phyloP scores from a whole-genome alignment of 2,797 vertebrate species.

The Vultur gryphus region DNA sequence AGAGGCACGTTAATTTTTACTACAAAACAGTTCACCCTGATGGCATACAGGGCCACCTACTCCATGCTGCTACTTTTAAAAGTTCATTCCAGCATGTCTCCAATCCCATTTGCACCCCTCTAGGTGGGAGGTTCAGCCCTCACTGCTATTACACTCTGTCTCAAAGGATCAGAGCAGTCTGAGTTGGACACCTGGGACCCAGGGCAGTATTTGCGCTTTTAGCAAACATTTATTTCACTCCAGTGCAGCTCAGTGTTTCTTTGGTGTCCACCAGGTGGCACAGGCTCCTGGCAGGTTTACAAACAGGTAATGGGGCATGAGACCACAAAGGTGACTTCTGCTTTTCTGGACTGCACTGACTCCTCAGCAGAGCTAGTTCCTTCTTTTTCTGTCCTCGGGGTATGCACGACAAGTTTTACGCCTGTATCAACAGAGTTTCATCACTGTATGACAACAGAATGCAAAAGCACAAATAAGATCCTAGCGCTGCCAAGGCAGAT shows the following conservation, averaged over 20 bases:
- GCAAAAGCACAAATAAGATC: neutral
- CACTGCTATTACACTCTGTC: neutral
- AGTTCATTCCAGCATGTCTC: neutral
- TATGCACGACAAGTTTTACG: rapidly evolving
- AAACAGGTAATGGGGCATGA: neutral
- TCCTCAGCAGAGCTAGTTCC: neutral
- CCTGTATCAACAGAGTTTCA: neutral
- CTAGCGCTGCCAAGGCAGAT: neutral
- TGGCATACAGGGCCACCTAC: rapidly evolving
- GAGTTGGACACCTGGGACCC: neutral
- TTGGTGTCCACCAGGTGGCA: neutral
- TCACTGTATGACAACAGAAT: neutral
- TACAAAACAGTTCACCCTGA: neutral
- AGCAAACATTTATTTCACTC: too few relatives aligned
- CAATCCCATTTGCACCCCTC: rapidly evolving
- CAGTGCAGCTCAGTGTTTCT: neutral
- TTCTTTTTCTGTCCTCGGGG: neutral
- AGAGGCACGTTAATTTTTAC: neutral
- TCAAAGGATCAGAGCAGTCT: neutral
- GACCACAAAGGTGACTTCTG: neutral
- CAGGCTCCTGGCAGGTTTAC: neutral
- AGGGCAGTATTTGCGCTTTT: neutral
- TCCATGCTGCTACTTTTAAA: neutral
- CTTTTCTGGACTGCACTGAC: neutral
- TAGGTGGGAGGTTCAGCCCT: neutral